Evolutionary conservation across 2,888 invertebrate species (phyloP).

Genomic region (Habroteleia sp.): DNA sequence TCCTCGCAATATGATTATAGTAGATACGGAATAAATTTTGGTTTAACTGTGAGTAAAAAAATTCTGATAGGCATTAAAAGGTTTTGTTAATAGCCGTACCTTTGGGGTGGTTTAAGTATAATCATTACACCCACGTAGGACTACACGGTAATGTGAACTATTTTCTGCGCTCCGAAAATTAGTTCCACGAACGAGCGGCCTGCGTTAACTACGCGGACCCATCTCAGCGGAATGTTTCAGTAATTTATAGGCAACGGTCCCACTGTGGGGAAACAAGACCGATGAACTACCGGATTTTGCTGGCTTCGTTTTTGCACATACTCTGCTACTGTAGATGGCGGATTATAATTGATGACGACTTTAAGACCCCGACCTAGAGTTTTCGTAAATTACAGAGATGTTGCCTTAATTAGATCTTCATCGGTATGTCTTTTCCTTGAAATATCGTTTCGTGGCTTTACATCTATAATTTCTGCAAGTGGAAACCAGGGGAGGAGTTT

Average conservation of each 20-base stretch:
- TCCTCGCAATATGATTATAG: too few relatives aligned
- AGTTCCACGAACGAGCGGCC: slow-evolving; percentile 50
- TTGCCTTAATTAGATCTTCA: slow-evolving; percentile 53
- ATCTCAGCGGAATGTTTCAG: slow-evolving; percentile 41
- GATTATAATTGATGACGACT: slow-evolving; percentile 53
- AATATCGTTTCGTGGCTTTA: slow-evolving; percentile 12
- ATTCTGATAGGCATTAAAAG: too few relatives aligned
- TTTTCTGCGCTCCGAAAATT: slow-evolving; percentile 46
- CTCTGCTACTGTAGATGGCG: slow-evolving; percentile 34
- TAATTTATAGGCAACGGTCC: slow-evolving; percentile 51
- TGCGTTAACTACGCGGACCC: slow-evolving; percentile 32
- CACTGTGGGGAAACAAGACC: slow-evolving; percentile 30
- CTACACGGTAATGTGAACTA: slow-evolving; percentile 3
- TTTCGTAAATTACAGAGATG: slow-evolving; percentile 50
- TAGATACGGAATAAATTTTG: too few relatives aligned
- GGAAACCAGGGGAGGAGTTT: not conserved
- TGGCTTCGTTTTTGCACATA: slow-evolving; percentile 27
- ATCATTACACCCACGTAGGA: slow-evolving; percentile 12
- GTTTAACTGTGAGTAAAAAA: too few relatives aligned
- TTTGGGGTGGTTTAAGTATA: too few relatives aligned
- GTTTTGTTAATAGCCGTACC: too few relatives aligned
- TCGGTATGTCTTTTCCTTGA: slow-evolving; percentile 42
- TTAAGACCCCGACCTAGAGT: slow-evolving; percentile 35
- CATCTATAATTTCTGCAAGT: slow-evolving; percentile 18
- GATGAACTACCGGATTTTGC: slow-evolving; percentile 45